A percentile compares a stretch with the other conserved stretches of the same genome.
Evolutionary conservation across 2,113 vertebrate species (phyloP).

Genomic region (Brachirus orientalis): DNA sequence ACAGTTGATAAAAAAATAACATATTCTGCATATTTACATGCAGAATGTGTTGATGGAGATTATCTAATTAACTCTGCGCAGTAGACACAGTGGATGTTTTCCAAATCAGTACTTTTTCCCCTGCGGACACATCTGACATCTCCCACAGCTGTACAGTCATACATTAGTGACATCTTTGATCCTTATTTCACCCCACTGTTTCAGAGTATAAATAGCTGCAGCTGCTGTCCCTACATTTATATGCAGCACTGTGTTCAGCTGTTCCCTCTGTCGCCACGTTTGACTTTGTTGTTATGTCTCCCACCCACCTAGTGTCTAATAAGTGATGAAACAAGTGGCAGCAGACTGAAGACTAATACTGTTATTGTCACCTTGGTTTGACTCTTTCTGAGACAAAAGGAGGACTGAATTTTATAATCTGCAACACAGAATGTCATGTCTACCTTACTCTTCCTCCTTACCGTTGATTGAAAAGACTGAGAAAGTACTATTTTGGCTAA

Average conservation of each 20-base stretch:
- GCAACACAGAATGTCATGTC: background rate
- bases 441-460: background rate
- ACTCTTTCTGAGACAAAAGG: background rate
- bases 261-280: background rate
- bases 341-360: constrained; percentile 8
- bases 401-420: constrained; percentile 16
- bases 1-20: too few relatives aligned
- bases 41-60: background rate
- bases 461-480: background rate
- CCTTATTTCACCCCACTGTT: background rate
- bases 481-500: background rate
- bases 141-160: background rate
- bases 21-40: too few relatives aligned
- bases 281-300: constrained; percentile 2
- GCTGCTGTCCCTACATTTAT: background rate
- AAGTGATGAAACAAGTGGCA: constrained; percentile 3
- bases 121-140: background rate
- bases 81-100: background rate
- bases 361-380: constrained; percentile 11
- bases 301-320: background rate
- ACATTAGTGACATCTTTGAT: constrained; percentile 5
- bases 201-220: background rate
- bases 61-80: background rate
- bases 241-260: constrained; percentile 1
- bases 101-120: background rate